Evolutionary conservation across 2,888 invertebrate genomes (phyloP), one percentile per base, ranked within the genome.

Genomic region (Stictocephala bisonia): DNA sequence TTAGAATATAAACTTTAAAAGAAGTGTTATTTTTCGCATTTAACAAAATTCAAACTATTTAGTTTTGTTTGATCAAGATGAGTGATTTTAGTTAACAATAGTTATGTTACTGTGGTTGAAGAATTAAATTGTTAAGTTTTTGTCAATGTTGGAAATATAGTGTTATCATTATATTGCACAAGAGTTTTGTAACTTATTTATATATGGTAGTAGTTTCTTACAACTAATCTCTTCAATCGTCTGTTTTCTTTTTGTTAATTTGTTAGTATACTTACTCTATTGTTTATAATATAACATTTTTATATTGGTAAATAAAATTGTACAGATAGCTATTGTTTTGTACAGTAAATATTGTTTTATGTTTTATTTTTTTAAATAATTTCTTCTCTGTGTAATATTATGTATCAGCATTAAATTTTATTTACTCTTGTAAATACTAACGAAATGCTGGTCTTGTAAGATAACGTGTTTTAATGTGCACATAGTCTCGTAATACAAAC

Each of bases 401-500:
- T 83, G 84, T 81, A 84, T 84, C 83, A 81, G 71, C 71, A 72
- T 74, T 51, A 73, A 74, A 74, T 77, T 77, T 77, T 76, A 77
- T 75, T 72, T 72, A 70, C 60, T 72, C 75, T 75, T 80, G 78
- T 80, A 80, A 74, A 80, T 80, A 77, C 84, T 84, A 84, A 84
- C 82, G 31, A 73, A 72, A 85, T 84, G 85, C 84, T 84, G 85
- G 83, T 84, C 84, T 84, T 85, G 85, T 85, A 85, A 85, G 84
- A 85, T 85, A 84, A 84, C 85, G 85, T 85, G 85, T 87, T 86
- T 86, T 86, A 86, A 85, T 86, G 86, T 86, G 78, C 79, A 78
- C 77, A 79, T 77, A 77, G 78, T 77, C 75, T 78, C 75, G 67
- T 75, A 78, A 77, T 76, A 76, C 71, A 75, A 76, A 75, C 69